Evolutionary conservation across 2,797 vertebrate genomes (phyloP).

Genomic region (Rhyacichthys aspro): DNA sequence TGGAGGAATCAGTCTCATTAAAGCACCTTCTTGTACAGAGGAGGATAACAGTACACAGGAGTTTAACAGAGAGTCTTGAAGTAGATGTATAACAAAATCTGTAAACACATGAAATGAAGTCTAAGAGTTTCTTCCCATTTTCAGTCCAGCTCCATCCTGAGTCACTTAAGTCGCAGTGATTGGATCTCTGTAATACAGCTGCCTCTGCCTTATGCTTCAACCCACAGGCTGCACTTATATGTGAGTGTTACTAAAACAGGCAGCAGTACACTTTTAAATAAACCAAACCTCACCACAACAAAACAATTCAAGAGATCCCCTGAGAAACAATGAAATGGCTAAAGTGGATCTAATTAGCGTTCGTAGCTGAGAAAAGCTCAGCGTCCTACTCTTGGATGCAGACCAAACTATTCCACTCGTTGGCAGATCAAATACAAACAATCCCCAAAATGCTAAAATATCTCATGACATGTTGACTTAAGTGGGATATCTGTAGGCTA

Average conservation of each 20-base stretch:
- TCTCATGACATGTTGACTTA: constrained; percentile 27
- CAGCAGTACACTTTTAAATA: constrained; percentile 51
- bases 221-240: constrained; percentile 25
- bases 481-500: constrained; percentile 19
- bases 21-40: constrained; percentile 13
- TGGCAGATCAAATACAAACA: constrained; percentile 60
- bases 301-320: constrained; percentile 57
- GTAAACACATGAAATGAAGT: constrained; percentile 21
- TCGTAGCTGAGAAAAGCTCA: constrained; percentile 56
- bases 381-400: constrained; percentile 48
- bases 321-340: constrained; percentile 63
- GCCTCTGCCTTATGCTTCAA: constrained; percentile 39
- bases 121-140: constrained; percentile 24
- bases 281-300: constrained; percentile 50
- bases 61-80: constrained; percentile 20
- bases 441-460: constrained; percentile 14
- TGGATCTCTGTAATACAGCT: constrained; percentile 60
- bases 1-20: constrained; percentile 19
- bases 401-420: constrained; percentile 53
- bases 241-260: constrained; percentile 37
- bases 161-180: constrained; percentile 31
- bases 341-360: constrained; percentile 72
- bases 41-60: constrained; percentile 12
- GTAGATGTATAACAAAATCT: constrained; percentile 24
- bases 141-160: constrained; percentile 22